Evolutionary conservation across 2,797 vertebrate species (phyloP).

Genomic region (Geotrypetes seraphini): DNA sequence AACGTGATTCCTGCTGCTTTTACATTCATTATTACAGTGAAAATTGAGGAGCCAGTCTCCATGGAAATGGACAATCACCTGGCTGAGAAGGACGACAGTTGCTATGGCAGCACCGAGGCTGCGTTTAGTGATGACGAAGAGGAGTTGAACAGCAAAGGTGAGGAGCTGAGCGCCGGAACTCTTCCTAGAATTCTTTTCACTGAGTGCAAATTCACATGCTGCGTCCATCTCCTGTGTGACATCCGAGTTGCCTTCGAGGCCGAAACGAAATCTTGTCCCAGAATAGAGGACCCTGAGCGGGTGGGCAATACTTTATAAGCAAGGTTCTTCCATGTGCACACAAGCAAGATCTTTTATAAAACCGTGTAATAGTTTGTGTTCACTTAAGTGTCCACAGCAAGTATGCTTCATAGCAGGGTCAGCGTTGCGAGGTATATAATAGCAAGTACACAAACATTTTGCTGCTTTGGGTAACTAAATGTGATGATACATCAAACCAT

Average conservation of each 20-base stretch:
- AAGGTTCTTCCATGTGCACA: too few species aligned
- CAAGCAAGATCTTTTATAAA: too few species aligned
- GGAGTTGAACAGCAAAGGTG: slow-evolving; percentile 82
- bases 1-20: fast-evolving
- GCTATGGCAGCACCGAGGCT: slow-evolving; percentile 86
- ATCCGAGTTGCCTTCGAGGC: neutral
- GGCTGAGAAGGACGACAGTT: slow-evolving; percentile 85
- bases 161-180: neutral
- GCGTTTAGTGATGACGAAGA: slow-evolving; percentile 92
- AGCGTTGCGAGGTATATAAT: too few species aligned
- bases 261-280: too few species aligned
- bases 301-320: too few species aligned
- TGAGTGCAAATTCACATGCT: fast-evolving
- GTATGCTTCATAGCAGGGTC: too few species aligned
- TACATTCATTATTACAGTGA: slow-evolving; percentile 49
- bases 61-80: slow-evolving; percentile 91
- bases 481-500: too few species aligned
- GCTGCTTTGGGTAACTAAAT: too few species aligned
- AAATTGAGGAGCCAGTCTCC: slow-evolving; percentile 78
- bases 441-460: too few species aligned
- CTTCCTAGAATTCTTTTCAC: neutral
- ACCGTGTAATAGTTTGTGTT: too few species aligned
- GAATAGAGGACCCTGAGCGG: too few species aligned
- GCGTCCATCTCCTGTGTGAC: fast-evolving
- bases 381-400: too few species aligned